Evolutionary conservation across 2,797 vertebrate genomes (phyloP).

Genomic region (Chelidonichthys spinosus): DNA sequence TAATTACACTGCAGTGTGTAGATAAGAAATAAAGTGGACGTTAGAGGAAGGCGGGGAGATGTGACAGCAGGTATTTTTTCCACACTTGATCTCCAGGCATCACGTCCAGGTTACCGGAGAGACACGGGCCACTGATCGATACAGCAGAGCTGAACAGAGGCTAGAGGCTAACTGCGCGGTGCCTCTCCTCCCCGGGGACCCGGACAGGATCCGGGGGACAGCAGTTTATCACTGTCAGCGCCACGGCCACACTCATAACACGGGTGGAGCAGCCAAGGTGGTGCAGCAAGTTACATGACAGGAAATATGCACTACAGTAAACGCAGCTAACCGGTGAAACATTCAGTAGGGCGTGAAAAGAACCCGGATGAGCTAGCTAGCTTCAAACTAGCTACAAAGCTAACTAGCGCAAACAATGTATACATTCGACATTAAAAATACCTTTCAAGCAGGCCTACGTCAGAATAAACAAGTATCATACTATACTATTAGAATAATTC

Average conservation of each 20-base stretch:
- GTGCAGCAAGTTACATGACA: not conserved
- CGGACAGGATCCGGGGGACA: not conserved
- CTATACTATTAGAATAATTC: too few species aligned
- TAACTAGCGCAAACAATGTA: too few species aligned
- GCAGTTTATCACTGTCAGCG: conserved; percentile 60
- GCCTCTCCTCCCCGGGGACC: conserved; percentile 29
- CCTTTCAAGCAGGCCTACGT: too few species aligned
- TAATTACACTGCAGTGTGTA: conserved; percentile 1
- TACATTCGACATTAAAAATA: too few species aligned
- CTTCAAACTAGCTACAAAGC: too few species aligned
- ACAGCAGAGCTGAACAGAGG: conserved; percentile 26
- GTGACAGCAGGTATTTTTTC: conserved; percentile 50
- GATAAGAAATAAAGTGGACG: not conserved
- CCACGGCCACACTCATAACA: not conserved
- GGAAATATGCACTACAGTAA: not conserved
- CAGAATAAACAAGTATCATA: too few species aligned
- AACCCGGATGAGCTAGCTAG: too few species aligned
- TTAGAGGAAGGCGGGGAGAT: not conserved
- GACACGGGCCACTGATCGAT: conserved; percentile 61
- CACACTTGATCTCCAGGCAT: conserved; percentile 34
- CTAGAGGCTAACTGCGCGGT: conserved; percentile 2
- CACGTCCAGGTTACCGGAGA: conserved; percentile 40
- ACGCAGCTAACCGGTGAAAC: not conserved
- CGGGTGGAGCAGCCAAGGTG: not conserved
- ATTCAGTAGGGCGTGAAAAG: too few species aligned